Evolutionary conservation across 1,140 invertebrate genomes (phyloP).

Genomic region (Heliothis subflexa): DNA sequence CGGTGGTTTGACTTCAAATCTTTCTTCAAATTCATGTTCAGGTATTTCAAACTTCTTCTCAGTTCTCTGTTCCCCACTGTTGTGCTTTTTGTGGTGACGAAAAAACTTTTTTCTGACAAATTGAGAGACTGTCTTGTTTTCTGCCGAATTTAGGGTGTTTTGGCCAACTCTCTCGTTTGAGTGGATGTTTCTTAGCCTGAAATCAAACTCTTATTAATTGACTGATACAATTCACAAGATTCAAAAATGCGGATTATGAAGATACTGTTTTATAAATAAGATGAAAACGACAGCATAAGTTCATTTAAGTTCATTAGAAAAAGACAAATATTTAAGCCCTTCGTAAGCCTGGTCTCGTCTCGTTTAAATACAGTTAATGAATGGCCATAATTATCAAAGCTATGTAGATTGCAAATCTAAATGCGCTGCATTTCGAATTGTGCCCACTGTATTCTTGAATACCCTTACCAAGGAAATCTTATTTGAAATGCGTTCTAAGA

Average conservation of each 20-base stretch:
- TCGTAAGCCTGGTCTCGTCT: background rate
- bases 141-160: constrained; percentile 58
- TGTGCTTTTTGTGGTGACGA: constrained; percentile 77
- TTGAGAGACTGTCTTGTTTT: constrained; percentile 54
- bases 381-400: constrained; percentile 37
- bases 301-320: background rate
- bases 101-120: constrained; percentile 72
- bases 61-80: constrained; percentile 58
- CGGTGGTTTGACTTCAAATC: constrained; percentile 85
- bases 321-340: constrained; percentile 18
- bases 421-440: constrained; percentile 16
- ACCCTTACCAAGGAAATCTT: background rate
- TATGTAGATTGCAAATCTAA: constrained; percentile 35
- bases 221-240: background rate
- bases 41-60: constrained; percentile 79
- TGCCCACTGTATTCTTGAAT: background rate
- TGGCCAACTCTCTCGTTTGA: constrained; percentile 64
- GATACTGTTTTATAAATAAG: background rate
- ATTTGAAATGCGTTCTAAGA: no score
- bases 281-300: background rate
- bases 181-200: constrained; percentile 75
- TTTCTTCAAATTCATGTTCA: constrained; percentile 87
- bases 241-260: no score
- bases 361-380: constrained; percentile 57
- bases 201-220: constrained; percentile 50